Evolutionary conservation across 2,888 invertebrate species (phyloP).

Genomic region (Leucophora obtusa): DNA sequence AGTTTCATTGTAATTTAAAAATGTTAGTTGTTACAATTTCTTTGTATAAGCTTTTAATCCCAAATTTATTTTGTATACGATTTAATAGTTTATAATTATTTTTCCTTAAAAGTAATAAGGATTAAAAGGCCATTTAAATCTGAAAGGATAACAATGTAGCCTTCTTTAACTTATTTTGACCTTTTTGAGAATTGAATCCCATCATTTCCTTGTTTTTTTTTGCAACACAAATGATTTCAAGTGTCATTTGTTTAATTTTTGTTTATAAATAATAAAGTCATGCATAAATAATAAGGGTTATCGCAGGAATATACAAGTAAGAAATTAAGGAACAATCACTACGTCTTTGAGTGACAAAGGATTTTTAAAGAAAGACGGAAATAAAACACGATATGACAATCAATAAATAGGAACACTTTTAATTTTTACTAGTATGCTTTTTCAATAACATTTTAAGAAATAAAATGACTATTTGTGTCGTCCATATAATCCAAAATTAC

Average conservation of each 20-base stretch:
- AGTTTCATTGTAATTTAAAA: too few species aligned
- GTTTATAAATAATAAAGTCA: not conserved
- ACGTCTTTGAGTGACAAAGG: not conserved
- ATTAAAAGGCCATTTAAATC: not conserved
- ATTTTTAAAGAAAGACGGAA: not conserved
- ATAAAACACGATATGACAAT: not conserved
- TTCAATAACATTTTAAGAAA: too few species aligned
- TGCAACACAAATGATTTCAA: slow-evolving; percentile 22
- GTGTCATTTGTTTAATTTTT: slow-evolving; percentile 5
- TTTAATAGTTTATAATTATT: not conserved
- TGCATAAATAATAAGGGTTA: not conserved
- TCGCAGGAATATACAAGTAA: not conserved
- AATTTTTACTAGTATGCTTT: too few species aligned
- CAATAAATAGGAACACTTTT: too few species aligned
- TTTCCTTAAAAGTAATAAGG: not conserved
- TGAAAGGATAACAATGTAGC: not conserved
- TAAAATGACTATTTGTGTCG: too few species aligned
- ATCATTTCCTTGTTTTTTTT: not conserved
- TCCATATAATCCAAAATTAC: too few species aligned
- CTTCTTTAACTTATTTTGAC: slow-evolving; percentile 8
- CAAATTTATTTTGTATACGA: not conserved
- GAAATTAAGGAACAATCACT: not conserved
- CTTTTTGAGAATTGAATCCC: slow-evolving; percentile 26
- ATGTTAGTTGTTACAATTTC: too few species aligned
- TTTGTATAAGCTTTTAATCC: not conserved